Conservation (phyloP, 2,113 vertebrate genomes). For the Myiozetetes cayanensis region DNA sequence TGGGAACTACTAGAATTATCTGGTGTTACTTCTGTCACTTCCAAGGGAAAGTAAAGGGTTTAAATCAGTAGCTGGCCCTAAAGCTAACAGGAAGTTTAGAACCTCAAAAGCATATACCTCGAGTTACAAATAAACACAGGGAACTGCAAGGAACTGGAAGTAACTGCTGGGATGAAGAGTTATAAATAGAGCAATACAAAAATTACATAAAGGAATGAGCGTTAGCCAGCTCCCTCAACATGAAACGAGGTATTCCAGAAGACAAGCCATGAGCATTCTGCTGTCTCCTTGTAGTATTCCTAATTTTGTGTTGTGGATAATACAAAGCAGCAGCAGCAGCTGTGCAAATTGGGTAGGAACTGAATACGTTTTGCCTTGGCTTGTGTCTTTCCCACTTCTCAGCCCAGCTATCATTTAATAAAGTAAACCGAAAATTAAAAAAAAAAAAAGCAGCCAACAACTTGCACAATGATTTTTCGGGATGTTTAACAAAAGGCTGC, state of each 20-base stretch:
- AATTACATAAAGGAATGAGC: neutral
- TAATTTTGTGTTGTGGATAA: neutral
- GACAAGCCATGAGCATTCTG: neutral
- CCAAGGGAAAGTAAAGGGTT: fast-evolving
- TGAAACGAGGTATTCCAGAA: neutral
- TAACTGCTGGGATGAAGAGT: neutral
- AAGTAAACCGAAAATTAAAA: neutral
- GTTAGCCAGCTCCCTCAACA: neutral
- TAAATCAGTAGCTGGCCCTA: neutral
- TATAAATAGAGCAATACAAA: neutral
- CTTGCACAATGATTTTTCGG: constrained; percentile 6
- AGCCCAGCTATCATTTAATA: neutral
- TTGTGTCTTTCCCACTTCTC: neutral
- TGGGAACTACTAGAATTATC: neutral
- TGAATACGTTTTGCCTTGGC: neutral
- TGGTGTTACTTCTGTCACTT: neutral
- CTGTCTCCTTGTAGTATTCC: neutral
- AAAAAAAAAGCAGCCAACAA: neutral
- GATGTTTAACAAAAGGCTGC: constrained; percentile 71
- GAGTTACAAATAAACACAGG: neutral
- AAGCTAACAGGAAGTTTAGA: neutral
- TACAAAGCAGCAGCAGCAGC: neutral
- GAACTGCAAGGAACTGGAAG: neutral
- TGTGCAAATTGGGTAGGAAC: neutral
- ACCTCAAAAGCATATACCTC: neutral